Conservation (phyloP, 2,888 invertebrate genomes). For the Scaptodrosophila latifasciaeformis region DNA sequence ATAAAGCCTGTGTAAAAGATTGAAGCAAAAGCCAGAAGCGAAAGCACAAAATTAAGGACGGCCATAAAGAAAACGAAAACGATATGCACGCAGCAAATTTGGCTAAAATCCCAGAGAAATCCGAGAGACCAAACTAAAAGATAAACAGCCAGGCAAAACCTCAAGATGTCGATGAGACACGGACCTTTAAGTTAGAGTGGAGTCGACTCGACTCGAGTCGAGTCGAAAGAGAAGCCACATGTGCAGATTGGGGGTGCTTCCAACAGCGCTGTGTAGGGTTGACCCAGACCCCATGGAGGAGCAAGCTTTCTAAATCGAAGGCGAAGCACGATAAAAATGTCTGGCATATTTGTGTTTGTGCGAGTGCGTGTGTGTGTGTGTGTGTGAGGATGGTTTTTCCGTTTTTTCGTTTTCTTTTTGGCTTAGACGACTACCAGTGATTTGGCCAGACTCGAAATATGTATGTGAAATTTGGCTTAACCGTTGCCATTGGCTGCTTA, state of each 20-base stretch:
- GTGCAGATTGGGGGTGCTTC: not conserved
- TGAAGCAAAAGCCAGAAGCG: constrained; percentile 15
- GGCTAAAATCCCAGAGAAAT: constrained; percentile 2
- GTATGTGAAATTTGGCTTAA: constrained; percentile 5
- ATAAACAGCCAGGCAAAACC: constrained; percentile 18
- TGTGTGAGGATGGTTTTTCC: constrained; percentile 13
- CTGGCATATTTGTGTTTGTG: constrained; percentile 60
- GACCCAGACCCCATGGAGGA: not conserved
- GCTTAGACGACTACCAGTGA: constrained; percentile 54
- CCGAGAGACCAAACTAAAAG: constrained; percentile 18
- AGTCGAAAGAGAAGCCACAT: not conserved
- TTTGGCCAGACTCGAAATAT: constrained; percentile 57
- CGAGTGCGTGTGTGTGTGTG: not conserved
- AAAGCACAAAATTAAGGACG: constrained; percentile 35
- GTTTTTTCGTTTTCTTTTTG: constrained; percentile 28
- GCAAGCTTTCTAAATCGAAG: constrained; percentile 67
- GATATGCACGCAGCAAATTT: constrained; percentile 5
- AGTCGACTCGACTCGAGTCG: constrained; percentile 1
- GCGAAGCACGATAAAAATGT: constrained; percentile 74
- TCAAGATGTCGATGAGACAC: constrained; percentile 26
- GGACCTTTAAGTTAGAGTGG: constrained; percentile 30
- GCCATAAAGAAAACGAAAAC: constrained; percentile 34
- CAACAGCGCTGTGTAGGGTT: not conserved
- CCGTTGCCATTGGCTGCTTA: constrained; percentile 38
- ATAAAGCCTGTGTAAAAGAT: no score